A percentile compares a stretch with the other conserved stretches of the same genome.
These are phyloP conservation scores for Peribatodes rhomboidaria DNA, from an alignment of 2,888 invertebrate genomes.

Conservation along the genomic window DNA sequence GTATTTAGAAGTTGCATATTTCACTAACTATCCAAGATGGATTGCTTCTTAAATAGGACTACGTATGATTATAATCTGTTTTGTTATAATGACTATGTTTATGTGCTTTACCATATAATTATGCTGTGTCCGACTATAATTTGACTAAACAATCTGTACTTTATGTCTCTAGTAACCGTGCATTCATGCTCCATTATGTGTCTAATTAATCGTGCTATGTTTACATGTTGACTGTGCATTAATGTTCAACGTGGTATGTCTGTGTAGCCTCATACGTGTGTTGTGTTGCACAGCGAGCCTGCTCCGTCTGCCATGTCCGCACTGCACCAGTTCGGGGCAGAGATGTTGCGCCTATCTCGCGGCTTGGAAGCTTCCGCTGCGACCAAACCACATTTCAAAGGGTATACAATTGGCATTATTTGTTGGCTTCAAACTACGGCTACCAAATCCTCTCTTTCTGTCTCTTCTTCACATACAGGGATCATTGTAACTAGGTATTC, in stretches of 20 bases:
- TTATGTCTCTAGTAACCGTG: conserved; percentile 1
- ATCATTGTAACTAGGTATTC: neutral
- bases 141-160: neutral
- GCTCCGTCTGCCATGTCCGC: conserved; percentile 94
- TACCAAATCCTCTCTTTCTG: conserved; percentile 51
- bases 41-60: too few relatives aligned
- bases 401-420: conserved; percentile 80
- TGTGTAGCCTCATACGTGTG: conserved; percentile 74
- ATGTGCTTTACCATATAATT: too few relatives aligned
- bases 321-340: conserved; percentile 94
- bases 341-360: conserved; percentile 94
- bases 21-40: too few relatives aligned
- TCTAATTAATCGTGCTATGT: conserved; percentile 10
- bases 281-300: conserved; percentile 89
- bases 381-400: conserved; percentile 79
- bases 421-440: conserved; percentile 58
- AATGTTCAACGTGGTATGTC: conserved; percentile 56
- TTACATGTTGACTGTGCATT: conserved; percentile 35
- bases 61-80: too few relatives aligned
- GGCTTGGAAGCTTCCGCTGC: conserved; percentile 91
- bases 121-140: neutral
- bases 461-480: conserved; percentile 40
- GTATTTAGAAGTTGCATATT: too few relatives aligned
- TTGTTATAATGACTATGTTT: too few relatives aligned
- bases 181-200: conserved; percentile 2